phyloP scores from a whole-genome alignment of 2,888 invertebrate genomes.

The Andrena bucephala region DNA sequence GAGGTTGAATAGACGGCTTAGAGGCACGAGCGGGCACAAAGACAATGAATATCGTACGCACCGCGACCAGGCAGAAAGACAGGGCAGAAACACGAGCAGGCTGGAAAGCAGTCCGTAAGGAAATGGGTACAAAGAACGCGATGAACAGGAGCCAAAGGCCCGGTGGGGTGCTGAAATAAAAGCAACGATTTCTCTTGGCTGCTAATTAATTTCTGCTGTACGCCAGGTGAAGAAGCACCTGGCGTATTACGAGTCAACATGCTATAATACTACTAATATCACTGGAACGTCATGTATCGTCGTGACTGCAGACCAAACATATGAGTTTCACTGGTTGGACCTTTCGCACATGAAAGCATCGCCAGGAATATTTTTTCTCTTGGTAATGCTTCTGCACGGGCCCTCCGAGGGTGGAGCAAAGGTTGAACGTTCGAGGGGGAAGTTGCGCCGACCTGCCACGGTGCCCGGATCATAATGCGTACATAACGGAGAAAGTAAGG shows the following conservation, averaged over 20 bases:
- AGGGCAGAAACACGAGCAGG: constrained; percentile 32
- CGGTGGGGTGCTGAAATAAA: constrained; percentile 2
- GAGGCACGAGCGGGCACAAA: constrained; percentile 30
- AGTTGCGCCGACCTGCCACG: background rate
- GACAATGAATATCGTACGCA: constrained; percentile 42
- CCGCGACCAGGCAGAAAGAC: constrained; percentile 48
- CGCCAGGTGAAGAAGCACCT: constrained; percentile 30
- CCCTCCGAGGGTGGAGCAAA: background rate
- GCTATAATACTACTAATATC: constrained; percentile 22
- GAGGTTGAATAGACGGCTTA: constrained; percentile 36
- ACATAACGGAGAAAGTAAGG: constrained; percentile 53
- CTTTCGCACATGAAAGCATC: background rate
- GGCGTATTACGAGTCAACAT: constrained; percentile 31
- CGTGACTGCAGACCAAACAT: constrained; percentile 3
- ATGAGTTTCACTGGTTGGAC: background rate
- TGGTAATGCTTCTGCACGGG: constrained; percentile 4
- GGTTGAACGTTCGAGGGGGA: constrained; percentile 7
- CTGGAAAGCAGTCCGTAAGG: constrained; percentile 47
- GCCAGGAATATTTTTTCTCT: constrained; percentile 6
- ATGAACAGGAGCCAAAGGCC: background rate
- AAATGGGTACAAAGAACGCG: constrained; percentile 58
- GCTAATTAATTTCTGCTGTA: constrained; percentile 64
- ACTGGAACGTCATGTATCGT: background rate
- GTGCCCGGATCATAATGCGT: constrained; percentile 47
- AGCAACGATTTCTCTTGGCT: constrained; percentile 44